Evolutionary conservation across 2,888 invertebrate genomes (phyloP), one percentile per base, ranked within the genome.

Genomic region (Hesperia comma): DNA sequence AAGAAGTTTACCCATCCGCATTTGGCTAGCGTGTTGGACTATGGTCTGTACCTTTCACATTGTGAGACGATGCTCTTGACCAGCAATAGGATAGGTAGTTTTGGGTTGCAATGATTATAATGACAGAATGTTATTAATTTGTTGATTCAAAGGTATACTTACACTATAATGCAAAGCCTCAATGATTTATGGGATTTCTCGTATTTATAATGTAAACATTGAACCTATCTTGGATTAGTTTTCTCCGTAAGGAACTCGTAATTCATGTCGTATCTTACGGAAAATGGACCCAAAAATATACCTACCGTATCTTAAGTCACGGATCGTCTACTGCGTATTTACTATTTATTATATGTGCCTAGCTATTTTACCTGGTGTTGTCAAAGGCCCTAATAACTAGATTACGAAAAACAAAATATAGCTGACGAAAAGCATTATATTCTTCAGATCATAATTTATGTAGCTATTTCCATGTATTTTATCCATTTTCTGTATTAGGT

Each of bases 151-250:
- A 26, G 3, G 26, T 26, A 26, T 26, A 26, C 26, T 26, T 26
- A 26, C 26, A 26, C 26, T 37, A 10, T 37, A 37, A 37, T 37
- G 40, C 63, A 15, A 26, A 49, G 21, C 6, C 15, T 21, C 49
- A 51, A 63, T 40, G 46, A 63, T 63, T 63, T 63, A 63, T 63
- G 40, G 21, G 8, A 21, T 19, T n/a, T 57, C 37, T 63, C 63
- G 46, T 63, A 63, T 64, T 63, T 63, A 63, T 63, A 49, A 63
- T 57, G 57, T 57, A 63, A 26, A 61, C 43, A 64, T 64, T 64
- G 40, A 58, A 32, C 54, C 43, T 33, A 53, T 33, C 32, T 53
- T 26, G 58, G 64, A 51, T 57, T 51, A 63, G 57, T 57, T 58
- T 64, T 58, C 57, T n/a, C 26, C 19, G 19, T 49, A 49, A 49